These are phyloP conservation scores for Sphaerophoria rueppellii DNA, from an alignment of 2,888 invertebrate species.

Conservation along the genomic window DNA sequence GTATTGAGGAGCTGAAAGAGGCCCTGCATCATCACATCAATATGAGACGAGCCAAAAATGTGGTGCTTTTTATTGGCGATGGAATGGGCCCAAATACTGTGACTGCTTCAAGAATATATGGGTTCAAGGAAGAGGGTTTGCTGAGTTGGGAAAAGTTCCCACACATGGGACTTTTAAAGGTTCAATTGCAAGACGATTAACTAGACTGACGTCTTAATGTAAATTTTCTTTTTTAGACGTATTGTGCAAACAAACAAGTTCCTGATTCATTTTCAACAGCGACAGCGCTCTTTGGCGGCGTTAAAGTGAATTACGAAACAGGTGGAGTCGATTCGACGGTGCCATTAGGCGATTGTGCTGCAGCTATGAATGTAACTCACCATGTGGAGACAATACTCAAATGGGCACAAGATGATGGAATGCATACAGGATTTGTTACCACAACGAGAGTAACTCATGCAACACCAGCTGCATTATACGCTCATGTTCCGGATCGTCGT, in stretches of 20 bases:
- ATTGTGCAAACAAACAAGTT: slow-evolving; percentile 92
- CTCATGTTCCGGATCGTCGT: slow-evolving; percentile 87
- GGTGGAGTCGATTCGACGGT: slow-evolving; percentile 90
- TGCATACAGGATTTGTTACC: slow-evolving; percentile 93
- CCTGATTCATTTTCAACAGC: slow-evolving; percentile 95
- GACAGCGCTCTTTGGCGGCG: slow-evolving; percentile 92
- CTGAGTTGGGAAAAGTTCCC: slow-evolving; percentile 92
- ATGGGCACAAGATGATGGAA: slow-evolving; percentile 89
- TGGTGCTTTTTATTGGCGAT: slow-evolving; percentile 93
- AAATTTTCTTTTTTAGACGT: slow-evolving; percentile 86
- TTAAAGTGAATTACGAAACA: slow-evolving; percentile 91
- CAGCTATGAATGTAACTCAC: slow-evolving; percentile 84
- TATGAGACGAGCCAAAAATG: slow-evolving; percentile 88
- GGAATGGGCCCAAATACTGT: slow-evolving; percentile 94
- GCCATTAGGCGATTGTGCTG: slow-evolving; percentile 85
- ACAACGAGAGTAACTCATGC: slow-evolving; percentile 95
- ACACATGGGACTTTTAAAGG: slow-evolving; percentile 92
- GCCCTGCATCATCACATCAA: slow-evolving; percentile 85
- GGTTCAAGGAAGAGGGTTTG: slow-evolving; percentile 88
- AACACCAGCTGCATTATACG: slow-evolving; percentile 91
- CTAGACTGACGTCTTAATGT: background rate
- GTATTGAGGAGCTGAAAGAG: slow-evolving; percentile 83
- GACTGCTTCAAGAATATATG: slow-evolving; percentile 91
- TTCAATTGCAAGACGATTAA: slow-evolving; percentile 77
- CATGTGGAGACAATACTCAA: slow-evolving; percentile 86